Evolutionary conservation across 2,113 vertebrate species (phyloP), one percentile per base, ranked within the genome.

Genomic region (Alethe diademata): DNA sequence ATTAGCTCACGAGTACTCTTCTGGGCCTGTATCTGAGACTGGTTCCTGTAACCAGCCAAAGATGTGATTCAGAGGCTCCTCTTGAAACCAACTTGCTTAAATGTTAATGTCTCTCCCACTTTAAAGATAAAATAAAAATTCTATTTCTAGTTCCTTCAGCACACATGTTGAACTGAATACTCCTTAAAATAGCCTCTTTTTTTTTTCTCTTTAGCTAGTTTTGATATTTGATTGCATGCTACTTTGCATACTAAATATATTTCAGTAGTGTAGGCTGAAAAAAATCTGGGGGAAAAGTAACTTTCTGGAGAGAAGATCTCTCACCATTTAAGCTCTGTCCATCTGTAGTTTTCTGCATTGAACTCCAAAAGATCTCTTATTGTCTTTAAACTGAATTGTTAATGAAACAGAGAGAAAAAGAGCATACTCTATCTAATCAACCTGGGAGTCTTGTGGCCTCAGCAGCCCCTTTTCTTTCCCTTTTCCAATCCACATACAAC

Each of bases 1-100:
- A 97, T 98, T 98, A 97, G 88, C 92, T 97, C 76, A 92, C 79
- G 94, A 97, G 96, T 95, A 88, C 74, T 97, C 95, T 97, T 95
- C 96, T 97, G 96, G 95, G 90, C 95, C 93, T 96, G 85, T 95
- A 40, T 97, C 91, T 9, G 16, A 78, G 79, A 93, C 91, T 88
- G 92, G 76, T 95, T 96, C 93, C 71, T 97, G 78, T 95, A 98
- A 96, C 96, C 90, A 97, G 79, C 72, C 5, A 91, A 95, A 98
- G 78, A 79, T 45, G 29, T 90, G 92, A 97, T 97, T 95, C 96
- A 92, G 91, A 96, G 89, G 53, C 58, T 93, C 12, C 42, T 14
- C 88, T 96, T 92, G 90, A 95, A 96, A 97, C 51, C 64, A 95
- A 75, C 31, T 95, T 96, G 93, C 91, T 97, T 97, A 92, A 96